Percentiles rank a stretch among this genome's conserved stretches.
phyloP scores from a whole-genome alignment of 2,113 vertebrate genomes.

The Catagonus wagneri region DNA sequence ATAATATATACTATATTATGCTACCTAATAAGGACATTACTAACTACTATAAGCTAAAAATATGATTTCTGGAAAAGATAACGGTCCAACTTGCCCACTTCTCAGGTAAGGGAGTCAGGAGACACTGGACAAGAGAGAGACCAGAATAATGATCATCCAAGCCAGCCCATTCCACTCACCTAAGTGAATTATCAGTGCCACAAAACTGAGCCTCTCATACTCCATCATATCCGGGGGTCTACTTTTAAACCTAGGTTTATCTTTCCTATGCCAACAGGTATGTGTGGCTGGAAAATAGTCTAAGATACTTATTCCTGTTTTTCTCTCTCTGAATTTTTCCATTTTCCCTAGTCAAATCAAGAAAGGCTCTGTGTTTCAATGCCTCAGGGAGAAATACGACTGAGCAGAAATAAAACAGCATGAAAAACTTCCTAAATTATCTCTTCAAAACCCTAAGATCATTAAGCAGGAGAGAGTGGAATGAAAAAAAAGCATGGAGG shows the following conservation, averaged over 20 bases:
- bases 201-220: background rate
- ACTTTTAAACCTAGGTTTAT: background rate
- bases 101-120: background rate
- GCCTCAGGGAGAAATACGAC: background rate
- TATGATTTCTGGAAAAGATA: background rate
- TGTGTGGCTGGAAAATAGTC: conserved; percentile 23
- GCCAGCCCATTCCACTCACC: background rate
- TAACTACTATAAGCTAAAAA: background rate
- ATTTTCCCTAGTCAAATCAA: background rate
- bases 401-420: conserved; percentile 23
- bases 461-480: background rate
- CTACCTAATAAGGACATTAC: too few species aligned
- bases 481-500: background rate
- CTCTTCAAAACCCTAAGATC: conserved; percentile 32
- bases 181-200: background rate
- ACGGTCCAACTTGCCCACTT: background rate
- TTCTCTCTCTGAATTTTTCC: conserved; percentile 34
- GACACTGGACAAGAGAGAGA: background rate
- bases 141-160: background rate
- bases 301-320: conserved; percentile 23
- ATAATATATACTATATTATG: too few species aligned
- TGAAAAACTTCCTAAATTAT: background rate
- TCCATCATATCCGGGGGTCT: background rate
- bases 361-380: background rate
- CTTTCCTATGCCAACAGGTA: background rate